Evolutionary conservation across 2,888 invertebrate species (phyloP), one percentile per base, ranked within the genome.

Genomic region (Nomada fabriciana): DNA sequence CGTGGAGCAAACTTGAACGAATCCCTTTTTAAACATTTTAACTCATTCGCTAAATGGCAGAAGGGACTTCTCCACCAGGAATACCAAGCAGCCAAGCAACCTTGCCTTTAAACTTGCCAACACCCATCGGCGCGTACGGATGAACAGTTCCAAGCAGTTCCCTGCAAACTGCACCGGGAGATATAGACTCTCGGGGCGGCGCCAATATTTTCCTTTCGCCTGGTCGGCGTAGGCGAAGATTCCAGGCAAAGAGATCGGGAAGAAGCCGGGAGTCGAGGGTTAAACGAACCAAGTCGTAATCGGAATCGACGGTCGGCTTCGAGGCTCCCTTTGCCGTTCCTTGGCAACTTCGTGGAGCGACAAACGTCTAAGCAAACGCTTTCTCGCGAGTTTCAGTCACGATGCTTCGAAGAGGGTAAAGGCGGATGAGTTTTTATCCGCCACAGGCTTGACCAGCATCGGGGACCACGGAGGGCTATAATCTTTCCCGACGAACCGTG

Each of bases 231-330:
- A 67, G 76, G 80, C 80, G 55, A 82, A 57, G 82, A 82, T 75
- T 76, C 63, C 23, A 70, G 70, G 76, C 69, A 81, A 79, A 76
- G 84, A 78, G 75, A 73, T 75, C 72, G 73, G 59, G 70, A 57
- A 70, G 68, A 67, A 74, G 74, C 75, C 70, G 57, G 76, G 71
- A 57, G 84, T 69, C 78, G 75, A 72, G 77, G 75, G 86, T 90
- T 91, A 89, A 90, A 90, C 89, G 90, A 90, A 91, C 89, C 86
- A 83, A 69, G 68, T 67, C 53, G 74, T 85, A 88, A 88, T 86
- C 87, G 85, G 80, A 88, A 88, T 88, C 82, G 84, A 86, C 88
- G 79, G 81, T 73, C 74, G 88, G 80, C 61, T 71, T 73, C 73
- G 80, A 53, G 72, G 78, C 81, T 74, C 61, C 65, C 73, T 80